Percentiles rank a stretch among this genome's conserved stretches.
Evolutionary conservation across 1,140 invertebrate species (phyloP).

Genomic region (Potamilus streckersoni): DNA sequence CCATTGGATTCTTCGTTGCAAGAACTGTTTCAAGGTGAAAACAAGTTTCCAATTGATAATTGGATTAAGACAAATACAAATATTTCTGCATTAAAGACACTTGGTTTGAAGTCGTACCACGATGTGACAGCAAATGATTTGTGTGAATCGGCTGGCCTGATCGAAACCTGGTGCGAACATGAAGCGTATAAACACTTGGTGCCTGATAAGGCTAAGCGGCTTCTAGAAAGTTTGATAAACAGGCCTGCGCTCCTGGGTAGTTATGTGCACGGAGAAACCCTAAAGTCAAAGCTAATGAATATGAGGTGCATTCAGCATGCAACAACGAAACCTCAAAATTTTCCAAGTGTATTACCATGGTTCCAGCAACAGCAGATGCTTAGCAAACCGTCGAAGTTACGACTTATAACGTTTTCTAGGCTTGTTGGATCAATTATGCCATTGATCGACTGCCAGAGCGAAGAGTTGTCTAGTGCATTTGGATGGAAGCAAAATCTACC

Average conservation of each 20-base stretch:
- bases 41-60: not conserved
- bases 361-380: not conserved
- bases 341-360: constrained; percentile 3
- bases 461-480: not conserved
- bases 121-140: not conserved
- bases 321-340: not conserved
- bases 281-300: not conserved
- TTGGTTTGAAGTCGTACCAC: constrained; percentile 2
- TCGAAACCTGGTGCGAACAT: not conserved
- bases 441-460: not conserved
- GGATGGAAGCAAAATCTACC: not conserved
- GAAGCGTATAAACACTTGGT: not conserved
- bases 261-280: not conserved
- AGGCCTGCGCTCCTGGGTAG: not conserved
- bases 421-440: constrained; percentile 4
- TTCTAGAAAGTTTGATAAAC: not conserved
- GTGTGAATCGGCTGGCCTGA: not conserved
- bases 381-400: constrained; percentile 1
- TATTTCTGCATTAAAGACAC: not conserved
- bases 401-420: not conserved
- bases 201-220: not conserved
- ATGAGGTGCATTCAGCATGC: not conserved
- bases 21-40: constrained; percentile 8
- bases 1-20: not conserved
- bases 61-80: not conserved